Base-by-base conservation (phyloP, 2,113 vertebrate genomes). In the Scortum barcoo region DNA sequence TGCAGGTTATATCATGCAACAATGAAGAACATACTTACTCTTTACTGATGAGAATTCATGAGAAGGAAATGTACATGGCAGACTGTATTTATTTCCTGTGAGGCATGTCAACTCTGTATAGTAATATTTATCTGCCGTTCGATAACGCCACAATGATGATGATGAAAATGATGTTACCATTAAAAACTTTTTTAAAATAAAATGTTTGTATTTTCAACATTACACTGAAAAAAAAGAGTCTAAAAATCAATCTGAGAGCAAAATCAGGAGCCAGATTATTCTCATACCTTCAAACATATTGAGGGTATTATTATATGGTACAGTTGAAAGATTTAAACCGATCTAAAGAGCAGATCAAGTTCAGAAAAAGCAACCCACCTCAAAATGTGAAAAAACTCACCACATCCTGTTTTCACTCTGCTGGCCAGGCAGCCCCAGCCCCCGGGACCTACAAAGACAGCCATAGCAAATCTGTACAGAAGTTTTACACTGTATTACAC, bases 321-420 rank as follows among this genome's bases (percentile, higher is more conserved):
- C 1, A 44, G 12, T 22, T 65, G 46, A 13, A 70, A 28, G 10
- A 44, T 53, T 48, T 22, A 1, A 65, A 38, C 7, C 13, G 10
- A 19, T 22, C 14, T 53, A 53, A 65, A 61, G 26, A 53, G 11
- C 10, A 40, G 10, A 38, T 10, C 3, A 28, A 50, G 14, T 63
- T 63, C 14, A 83, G 63, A 78, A 30, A 36, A 38, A 70, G 51
- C 22, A 30, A n/a, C 1, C 1, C 2, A 22, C 28, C 38, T 44
- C 7, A 36, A 10, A 57, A 66, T 38, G 20, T 50, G 58, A 83
- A 77, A 72, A 48, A 40, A 7, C 22, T 48, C 6, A 46, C 86
- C 87, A 88, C 91, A 89, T 93, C 91, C 90, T 93, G 90, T 89
- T 91, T 78, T 70, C 26, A 62, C 56, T 66, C 11, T 0, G 7